These are phyloP conservation scores for Trichogramma evanescens DNA, from an alignment of 2,888 invertebrate species.

Conservation along the genomic window DNA sequence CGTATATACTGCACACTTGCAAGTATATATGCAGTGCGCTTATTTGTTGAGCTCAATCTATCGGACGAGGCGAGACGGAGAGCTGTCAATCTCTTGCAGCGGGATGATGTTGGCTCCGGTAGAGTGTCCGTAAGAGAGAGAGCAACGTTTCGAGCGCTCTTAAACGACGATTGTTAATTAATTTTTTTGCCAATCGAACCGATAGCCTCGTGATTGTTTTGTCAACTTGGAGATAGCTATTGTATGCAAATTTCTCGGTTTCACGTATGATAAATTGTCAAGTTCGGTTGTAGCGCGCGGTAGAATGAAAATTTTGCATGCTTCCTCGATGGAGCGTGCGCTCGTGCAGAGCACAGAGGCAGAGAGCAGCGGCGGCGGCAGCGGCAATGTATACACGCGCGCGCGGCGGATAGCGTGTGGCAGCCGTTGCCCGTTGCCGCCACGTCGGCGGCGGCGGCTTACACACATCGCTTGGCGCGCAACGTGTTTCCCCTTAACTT, in stretches of 20 bases:
- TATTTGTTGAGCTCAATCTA: no score
- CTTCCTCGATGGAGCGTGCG: not conserved
- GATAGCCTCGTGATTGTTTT: no score
- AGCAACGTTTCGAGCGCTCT: no score
- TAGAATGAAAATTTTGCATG: slow-evolving; percentile 6
- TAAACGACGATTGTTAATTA: no score
- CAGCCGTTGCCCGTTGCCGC: not conserved
- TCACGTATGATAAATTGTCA: slow-evolving; percentile 12
- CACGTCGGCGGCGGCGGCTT: not conserved
- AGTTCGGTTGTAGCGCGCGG: not conserved
- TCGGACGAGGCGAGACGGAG: no score
- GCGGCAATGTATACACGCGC: not conserved
- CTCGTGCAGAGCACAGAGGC: no score
- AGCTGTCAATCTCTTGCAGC: no score
- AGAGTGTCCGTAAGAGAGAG: no score
- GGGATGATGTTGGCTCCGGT: no score
- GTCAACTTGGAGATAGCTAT: not conserved
- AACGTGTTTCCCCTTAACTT: slow-evolving; percentile 19
- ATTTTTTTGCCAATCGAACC: no score
- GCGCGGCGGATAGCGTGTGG: not conserved
- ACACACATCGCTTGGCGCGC: not conserved
- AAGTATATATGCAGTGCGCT: no score
- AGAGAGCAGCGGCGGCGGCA: not conserved
- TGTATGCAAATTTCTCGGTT: slow-evolving; percentile 16
- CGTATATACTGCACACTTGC: no score